Conservation (phyloP, 1,140 invertebrate genomes). For the Portunus trituberculatus region DNA sequence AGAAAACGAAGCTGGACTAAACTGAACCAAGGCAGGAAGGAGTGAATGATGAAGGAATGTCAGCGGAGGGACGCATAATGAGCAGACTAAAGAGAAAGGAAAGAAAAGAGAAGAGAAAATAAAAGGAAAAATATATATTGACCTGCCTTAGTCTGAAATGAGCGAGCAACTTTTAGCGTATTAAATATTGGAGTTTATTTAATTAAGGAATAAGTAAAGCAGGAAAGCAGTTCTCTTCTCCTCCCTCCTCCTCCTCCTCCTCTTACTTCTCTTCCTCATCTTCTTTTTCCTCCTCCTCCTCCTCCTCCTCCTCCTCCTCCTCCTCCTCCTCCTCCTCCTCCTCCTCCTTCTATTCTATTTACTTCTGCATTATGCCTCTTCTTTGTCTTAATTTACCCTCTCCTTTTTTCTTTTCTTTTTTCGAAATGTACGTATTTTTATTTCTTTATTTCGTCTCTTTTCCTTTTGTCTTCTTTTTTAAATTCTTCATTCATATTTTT, state of each 20-base stretch:
- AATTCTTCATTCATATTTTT: too few species aligned
- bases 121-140: background rate
- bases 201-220: background rate
- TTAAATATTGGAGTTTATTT: slow-evolving; percentile 16
- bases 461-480: too few species aligned
- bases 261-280: too few species aligned
- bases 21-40: background rate
- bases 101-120: background rate
- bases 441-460: background rate
- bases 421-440: background rate
- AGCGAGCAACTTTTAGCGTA: background rate
- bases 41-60: background rate
- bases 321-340: background rate
- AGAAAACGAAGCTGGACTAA: too few species aligned
- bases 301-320: too few species aligned
- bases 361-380: background rate
- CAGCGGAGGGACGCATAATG: background rate
- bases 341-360: background rate
- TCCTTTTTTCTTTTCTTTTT: background rate
- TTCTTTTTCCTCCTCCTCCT: too few species aligned
- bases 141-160: background rate
- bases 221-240: background rate
- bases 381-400: background rate
- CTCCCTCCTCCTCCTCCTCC: background rate
- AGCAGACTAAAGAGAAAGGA: background rate